Evolutionary conservation across 2,797 vertebrate genomes (phyloP).

Genomic region (Fratercula arctica): DNA sequence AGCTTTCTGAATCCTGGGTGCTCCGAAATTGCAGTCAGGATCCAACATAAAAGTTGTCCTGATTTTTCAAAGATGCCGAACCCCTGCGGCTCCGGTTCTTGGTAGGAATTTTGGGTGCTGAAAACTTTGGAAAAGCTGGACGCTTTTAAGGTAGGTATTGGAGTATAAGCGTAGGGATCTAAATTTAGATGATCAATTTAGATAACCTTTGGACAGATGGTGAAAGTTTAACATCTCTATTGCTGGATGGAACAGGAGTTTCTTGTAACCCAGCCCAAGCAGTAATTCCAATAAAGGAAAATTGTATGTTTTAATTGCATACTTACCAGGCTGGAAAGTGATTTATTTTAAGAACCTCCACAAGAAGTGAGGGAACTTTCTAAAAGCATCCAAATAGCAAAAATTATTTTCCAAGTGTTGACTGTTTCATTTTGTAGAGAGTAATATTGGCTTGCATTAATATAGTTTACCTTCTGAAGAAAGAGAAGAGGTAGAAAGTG

Average conservation of each 20-base stretch:
- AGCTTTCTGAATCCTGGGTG: not conserved
- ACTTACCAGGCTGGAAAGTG: conserved; percentile 33
- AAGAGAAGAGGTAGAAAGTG: not conserved
- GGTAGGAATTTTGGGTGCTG: not conserved
- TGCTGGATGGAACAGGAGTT: conserved; percentile 7
- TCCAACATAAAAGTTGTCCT: not conserved
- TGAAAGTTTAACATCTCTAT: not conserved
- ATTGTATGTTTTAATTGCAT: conserved; percentile 2
- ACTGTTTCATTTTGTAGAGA: not conserved
- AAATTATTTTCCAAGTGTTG: not conserved
- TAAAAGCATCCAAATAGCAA: not conserved
- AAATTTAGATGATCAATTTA: not conserved
- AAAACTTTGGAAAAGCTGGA: not conserved
- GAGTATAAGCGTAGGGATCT: not conserved
- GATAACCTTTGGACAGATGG: conserved; percentile 53
- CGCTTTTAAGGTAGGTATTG: not conserved
- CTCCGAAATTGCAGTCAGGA: not conserved
- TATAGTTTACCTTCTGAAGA: not conserved
- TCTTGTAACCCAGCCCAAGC: not conserved
- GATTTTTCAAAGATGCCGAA: not conserved
- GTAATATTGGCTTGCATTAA: not conserved
- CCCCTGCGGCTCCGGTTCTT: not conserved
- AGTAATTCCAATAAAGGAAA: not conserved
- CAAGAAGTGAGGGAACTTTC: not conserved
- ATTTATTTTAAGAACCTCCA: conserved; percentile 50